Base-by-base conservation (phyloP, 2,797 vertebrate species). In the Acipenser oxyrinchus region DNA sequence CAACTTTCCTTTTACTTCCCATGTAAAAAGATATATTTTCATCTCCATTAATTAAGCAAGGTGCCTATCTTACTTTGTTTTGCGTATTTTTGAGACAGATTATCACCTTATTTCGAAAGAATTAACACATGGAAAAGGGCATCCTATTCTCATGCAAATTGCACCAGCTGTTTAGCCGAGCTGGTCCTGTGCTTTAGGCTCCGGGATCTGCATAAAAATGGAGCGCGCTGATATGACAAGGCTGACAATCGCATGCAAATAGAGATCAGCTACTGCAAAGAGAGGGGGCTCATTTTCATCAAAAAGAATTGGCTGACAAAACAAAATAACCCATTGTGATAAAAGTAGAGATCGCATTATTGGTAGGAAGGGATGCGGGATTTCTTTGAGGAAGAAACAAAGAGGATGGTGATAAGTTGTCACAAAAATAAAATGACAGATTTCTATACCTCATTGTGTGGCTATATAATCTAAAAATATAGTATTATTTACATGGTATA, bases 271-370 rank as follows among this genome's bases (percentile, higher is more conserved):
- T 80, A 80, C 68, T 81, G 82, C 81, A 79, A 48, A 83, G 86
- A 80, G 78, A 74, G 76, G 78, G 70, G 78, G 77, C 77, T 84
- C 83, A 77, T 84, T 87, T 79, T 74, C 78, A 82, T 85, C 78
- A 78, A 74, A 64, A 90, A 88, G 87, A 91, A 90, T 89, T 82
- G 89, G 88, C 83, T 88, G 88, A 89, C 83, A 79, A 79, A 87
- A 77, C 78, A 83, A 86, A 87, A 89, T 83, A 88, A 86, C 73
- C 79, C 60, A 66, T 79, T 78, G 81, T 87, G 81, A 88, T 86
- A 86, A 91, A 91, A 90, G 87, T 80, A 82, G 82, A 73, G 71
- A 68, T 66, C 81, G 72, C 67, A 59, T 63, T 57, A 61, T 65
- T 48, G 59, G 48, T 49, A 49, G 10, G 53, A 51, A 66, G 51